Evolutionary conservation across 2,797 vertebrate species (phyloP), one percentile per base, ranked within the genome.

Genomic region (Sandelia bainsii): DNA sequence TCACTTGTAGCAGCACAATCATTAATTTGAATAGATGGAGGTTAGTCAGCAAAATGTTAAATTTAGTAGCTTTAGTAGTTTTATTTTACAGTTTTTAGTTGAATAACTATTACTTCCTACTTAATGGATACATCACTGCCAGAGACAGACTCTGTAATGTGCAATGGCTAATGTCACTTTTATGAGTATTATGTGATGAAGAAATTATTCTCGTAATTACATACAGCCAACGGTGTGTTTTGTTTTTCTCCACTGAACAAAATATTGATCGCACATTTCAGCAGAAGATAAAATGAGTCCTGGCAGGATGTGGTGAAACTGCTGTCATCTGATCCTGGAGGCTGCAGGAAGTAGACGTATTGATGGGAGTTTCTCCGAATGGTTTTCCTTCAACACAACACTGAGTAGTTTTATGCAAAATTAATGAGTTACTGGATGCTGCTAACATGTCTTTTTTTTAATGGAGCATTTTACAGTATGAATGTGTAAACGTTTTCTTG

Each of bases 251-350:
- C 42, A 8, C 16, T 45, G 37, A 45, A 46, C 19, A 65, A 48
- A 29, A 58, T 78, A 75, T 81, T 22, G 61, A 85, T 68, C 56
- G 44, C 6, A 4, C 14, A 34, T 44, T 53, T 37, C 10, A 46
- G 42, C 22, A 20, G 34, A 50, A 59, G 49, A 49, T 53, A 17
- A 72, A 71, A 25, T 32, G 57, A 69, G 60, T 29, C 27, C 1
- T 16, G 52, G 54, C 64, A 81, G 76, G 83, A 85, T 82, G 77
- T 61, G 79, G 78, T 70, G 50, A 46, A 58, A 48, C 72, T 29
- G 52, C 50, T 60, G 85, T 78, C 79, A 90, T 72, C n/a, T 80
- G 68, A 78, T 57, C 13, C 53, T 11, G 44, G 44, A 29, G 67
- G 69, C 9, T 11, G 60, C 78, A 74, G 81, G 65, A 83, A 80